phyloP scores from a whole-genome alignment of 2,888 invertebrate species.

The Masnerella sp. region DNA sequence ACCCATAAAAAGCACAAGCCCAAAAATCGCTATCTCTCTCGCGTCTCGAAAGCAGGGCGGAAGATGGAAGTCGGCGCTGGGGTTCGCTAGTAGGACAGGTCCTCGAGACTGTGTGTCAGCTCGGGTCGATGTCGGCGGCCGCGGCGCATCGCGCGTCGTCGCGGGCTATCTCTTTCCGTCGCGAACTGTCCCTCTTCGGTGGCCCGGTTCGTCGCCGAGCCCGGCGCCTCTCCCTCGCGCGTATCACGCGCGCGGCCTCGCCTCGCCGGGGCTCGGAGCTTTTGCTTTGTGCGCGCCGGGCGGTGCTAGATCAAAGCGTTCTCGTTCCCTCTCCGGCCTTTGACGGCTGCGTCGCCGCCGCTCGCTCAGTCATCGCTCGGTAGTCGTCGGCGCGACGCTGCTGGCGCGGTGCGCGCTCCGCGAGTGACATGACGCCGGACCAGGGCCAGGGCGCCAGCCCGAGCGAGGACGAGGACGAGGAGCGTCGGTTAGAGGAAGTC shows the following conservation, averaged over 20 bases:
- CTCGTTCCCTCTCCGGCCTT: constrained; percentile 76
- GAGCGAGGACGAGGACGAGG: constrained; percentile 63
- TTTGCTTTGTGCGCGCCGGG: constrained; percentile 76
- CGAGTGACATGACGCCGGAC: too few species aligned
- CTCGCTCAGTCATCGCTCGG: constrained; percentile 77
- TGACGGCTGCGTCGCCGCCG: constrained; percentile 76
- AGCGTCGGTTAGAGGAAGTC: constrained; percentile 24
- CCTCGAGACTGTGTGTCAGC: constrained; percentile 51
- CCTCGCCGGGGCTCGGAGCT: constrained; percentile 73
- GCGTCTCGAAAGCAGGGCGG: too few species aligned
- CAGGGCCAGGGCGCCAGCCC: constrained; percentile 34
- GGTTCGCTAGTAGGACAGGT: too few species aligned
- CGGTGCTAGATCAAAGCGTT: constrained; percentile 77
- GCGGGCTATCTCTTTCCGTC: constrained; percentile 42
- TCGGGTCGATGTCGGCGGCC: constrained; percentile 45
- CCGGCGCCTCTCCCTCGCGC: constrained; percentile 67
- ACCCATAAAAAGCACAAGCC: too few species aligned
- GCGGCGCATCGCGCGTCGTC: constrained; percentile 29
- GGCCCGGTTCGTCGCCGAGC: constrained; percentile 57
- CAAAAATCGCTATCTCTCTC: too few species aligned
- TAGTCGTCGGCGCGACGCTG: constrained; percentile 66
- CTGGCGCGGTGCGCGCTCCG: too few species aligned
- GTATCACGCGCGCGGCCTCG: constrained; percentile 71
- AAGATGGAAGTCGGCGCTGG: too few species aligned
- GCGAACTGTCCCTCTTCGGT: constrained; percentile 56